These are phyloP conservation scores for Chaetodon trifascialis DNA, from an alignment of 2,113 vertebrate species.

Conservation along the genomic window DNA sequence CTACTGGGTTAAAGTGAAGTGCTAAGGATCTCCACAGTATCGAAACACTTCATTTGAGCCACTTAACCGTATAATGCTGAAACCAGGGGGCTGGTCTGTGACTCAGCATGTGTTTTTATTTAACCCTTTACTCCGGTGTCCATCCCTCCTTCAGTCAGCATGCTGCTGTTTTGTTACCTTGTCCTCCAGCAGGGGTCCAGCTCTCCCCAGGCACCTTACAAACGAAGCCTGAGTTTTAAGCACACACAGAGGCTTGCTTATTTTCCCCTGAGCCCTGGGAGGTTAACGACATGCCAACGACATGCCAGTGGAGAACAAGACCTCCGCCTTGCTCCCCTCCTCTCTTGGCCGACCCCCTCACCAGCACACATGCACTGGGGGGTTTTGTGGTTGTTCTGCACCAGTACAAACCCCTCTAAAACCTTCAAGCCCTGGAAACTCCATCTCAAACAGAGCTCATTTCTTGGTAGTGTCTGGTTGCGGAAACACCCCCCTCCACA, in stretches of 20 bases:
- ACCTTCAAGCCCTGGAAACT: conserved; percentile 44
- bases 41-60: conserved; percentile 54
- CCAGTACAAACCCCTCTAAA: conserved; percentile 43
- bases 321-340: conserved; percentile 46
- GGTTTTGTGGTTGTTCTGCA: conserved; percentile 48
- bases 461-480: conserved; percentile 64
- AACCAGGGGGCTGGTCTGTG: conserved; percentile 45
- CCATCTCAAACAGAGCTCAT: conserved; percentile 63
- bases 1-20: conserved; percentile 20
- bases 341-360: conserved; percentile 28
- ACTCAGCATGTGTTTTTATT: conserved; percentile 78
- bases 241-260: conserved; percentile 70
- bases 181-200: conserved; percentile 79
- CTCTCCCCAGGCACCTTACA: conserved; percentile 79
- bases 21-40: conserved; percentile 22
- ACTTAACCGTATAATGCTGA: conserved; percentile 50
- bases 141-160: conserved; percentile 68
- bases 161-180: conserved; percentile 82
- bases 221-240: conserved; percentile 79
- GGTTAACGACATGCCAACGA: conserved; percentile 86
- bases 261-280: conserved; percentile 77
- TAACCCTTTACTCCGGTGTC: conserved; percentile 66
- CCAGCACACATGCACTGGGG: conserved; percentile 2
- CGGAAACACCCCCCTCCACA: conserved; percentile 13
- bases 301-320: conserved; percentile 79